Base-by-base conservation (phyloP, 2,888 invertebrate species). In the Polydrusus cervinus region DNA sequence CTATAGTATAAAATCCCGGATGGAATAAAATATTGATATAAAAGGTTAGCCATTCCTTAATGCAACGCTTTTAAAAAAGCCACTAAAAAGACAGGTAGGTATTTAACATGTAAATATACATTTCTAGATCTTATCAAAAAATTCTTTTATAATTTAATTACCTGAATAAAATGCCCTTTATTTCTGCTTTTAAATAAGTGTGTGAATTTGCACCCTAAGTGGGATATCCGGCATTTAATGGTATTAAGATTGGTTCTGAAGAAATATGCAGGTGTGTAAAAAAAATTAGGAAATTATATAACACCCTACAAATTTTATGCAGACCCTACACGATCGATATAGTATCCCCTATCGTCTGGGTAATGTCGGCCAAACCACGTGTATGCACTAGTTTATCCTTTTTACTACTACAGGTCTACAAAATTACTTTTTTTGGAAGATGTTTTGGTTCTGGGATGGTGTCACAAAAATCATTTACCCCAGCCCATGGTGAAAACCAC, bases 141-240 rank as follows among this genome's bases (percentile, higher is more conserved):
- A n/a, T 13, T 30, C 30, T 53, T 53, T 53, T 53, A 53, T 53
- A 30, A 53, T 53, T 53, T 11, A 7, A 30, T 53, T 53, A 51
- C 18, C 10, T 11, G 11, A 11, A 51, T 25, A 30, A 53, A 51
- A 20, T 25, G 11, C 13, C 20, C 16, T 51, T 5, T 53, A 13
- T 30, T 16, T 53, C 53, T 25, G 16, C 16, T n/a, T 53, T 25
- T 0, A 53, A 13, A 30, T n/a, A n/a, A 1, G 71, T 62, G 71
- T 71, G 62, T 25, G 64, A 71, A 64, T 71, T 71, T 53, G 53
- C 71, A 64, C 71, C 20, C 13, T 16, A 71, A 71, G 71, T 71
- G 71, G 71, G 45, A 64, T 45, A 64, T 71, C 71, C 71, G 71
- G 53, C n/a, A 11, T 13, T 47, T 16, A 47, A 45, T 7, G 2